A percentile compares a stretch with the other conserved stretches of the same genome.
These are phyloP conservation scores for Troilus luridus DNA, from an alignment of 2,888 invertebrate genomes.

Conservation along the genomic window DNA sequence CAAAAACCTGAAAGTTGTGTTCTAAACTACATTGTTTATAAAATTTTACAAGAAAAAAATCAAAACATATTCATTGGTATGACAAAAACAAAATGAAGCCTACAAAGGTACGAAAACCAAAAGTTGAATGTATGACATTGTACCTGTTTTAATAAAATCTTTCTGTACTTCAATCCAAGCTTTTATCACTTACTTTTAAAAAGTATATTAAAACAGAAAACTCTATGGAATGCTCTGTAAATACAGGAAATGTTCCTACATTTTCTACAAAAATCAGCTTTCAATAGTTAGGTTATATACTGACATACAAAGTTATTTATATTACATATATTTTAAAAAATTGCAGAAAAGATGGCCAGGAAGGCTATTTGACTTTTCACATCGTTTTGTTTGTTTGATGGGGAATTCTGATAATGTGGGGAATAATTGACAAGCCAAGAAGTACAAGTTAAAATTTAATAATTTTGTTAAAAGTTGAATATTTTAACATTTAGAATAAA, in stretches of 20 bases:
- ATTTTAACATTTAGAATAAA: no score
- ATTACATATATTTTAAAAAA: neutral
- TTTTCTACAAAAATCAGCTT: neutral
- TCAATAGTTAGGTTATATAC: neutral
- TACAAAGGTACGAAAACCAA: constrained; percentile 42
- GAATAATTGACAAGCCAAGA: no score
- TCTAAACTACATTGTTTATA: neutral
- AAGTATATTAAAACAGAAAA: neutral
- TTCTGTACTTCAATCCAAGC: constrained; percentile 10
- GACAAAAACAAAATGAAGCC: neutral
- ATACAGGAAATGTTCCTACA: neutral
- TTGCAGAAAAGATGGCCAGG: no score
- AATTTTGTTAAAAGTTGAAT: no score
- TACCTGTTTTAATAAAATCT: constrained; percentile 59
- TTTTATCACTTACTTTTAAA: neutral
- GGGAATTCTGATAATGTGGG: no score
- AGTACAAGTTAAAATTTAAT: no score
- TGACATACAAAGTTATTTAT: neutral
- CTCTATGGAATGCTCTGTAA: neutral
- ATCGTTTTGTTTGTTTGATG: no score
- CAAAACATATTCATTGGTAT: neutral
- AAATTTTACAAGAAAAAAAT: neutral
- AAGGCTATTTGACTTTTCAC: no score
- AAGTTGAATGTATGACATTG: constrained; percentile 23
- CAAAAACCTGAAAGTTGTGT: constrained; percentile 33